Base-by-base conservation (phyloP, 2,888 invertebrate species). In the Andrena minutula region DNA sequence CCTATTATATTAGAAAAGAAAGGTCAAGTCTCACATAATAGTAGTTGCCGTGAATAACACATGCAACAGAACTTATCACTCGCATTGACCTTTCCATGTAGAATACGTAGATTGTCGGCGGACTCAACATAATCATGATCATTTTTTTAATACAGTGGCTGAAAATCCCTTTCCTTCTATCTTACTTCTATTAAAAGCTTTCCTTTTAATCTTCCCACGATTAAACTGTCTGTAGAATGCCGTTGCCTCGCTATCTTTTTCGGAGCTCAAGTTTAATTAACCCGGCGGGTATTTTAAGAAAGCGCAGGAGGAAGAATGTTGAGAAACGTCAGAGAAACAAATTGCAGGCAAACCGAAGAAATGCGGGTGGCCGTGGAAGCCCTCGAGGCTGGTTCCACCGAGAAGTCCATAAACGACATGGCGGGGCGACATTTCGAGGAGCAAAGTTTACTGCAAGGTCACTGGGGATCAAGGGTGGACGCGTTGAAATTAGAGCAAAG, bases 331-430 rank as follows among this genome's bases (percentile, higher is more conserved):
- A 26, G 7, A 10, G 69, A 77, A 73, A 51, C 56, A 26, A 79
- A 78, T 91, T 92, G 6, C 88, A 97, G 97, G 71, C 98, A 98
- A 95, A 97, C 97, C 56, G 96, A 96, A 89, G 99, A 99, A 95
- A 98, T 99, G 98, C 97, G 97, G 87, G 95, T 96, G 56, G 97
- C 98, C 71, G 96, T 99, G 61, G 96, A 97, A 85, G 96, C 96
- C 71, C 94, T 98, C 65, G 97, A 98, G 91, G 94, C 95, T 56
- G 96, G 96, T 6, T 97, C 96, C 60, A 98, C 97, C 0, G 98
- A 98, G 93, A 96, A 96, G 78, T 96, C 98, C 90, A 98, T 99
- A 71, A 99, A 98, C 93, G 96, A 96, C 86, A 95, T 99, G 84
- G 97, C 98, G 0, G 96, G 96, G 0, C 95, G 96, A 85, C 98